These are phyloP conservation scores for Eriosoma lanigerum DNA, from an alignment of 1,140 invertebrate genomes.

Conservation along the genomic window DNA sequence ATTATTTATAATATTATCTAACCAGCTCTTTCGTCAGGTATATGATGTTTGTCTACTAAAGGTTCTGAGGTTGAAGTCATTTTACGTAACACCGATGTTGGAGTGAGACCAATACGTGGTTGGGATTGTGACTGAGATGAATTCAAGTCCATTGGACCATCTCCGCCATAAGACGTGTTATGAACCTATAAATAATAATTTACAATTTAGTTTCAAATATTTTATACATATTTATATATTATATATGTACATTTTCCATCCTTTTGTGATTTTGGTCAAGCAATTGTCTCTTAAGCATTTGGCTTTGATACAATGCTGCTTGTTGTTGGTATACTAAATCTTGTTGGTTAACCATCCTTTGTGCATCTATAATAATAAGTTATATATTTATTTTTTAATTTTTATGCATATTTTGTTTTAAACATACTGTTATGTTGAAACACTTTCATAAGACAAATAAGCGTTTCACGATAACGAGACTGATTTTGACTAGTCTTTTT, in stretches of 20 bases:
- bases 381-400: background rate
- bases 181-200: constrained; percentile 25
- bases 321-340: constrained; percentile 42
- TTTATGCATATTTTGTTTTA: background rate
- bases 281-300: constrained; percentile 44
- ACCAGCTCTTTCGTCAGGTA: constrained; percentile 36
- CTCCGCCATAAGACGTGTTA: constrained; percentile 29
- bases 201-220: too few relatives aligned
- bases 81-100: constrained; percentile 50
- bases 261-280: constrained; percentile 35
- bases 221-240: background rate
- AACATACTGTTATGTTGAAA: constrained; percentile 50
- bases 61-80: constrained; percentile 57
- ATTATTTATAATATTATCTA: background rate
- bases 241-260: constrained; percentile 34
- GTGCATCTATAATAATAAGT: constrained; percentile 32
- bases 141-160: background rate
- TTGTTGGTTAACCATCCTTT: constrained; percentile 43
- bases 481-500: constrained; percentile 70
- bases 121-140: constrained; percentile 28
- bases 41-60: constrained; percentile 54
- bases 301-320: constrained; percentile 44
- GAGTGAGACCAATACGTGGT: constrained; percentile 46
- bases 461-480: constrained; percentile 70
- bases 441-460: constrained; percentile 68